These are phyloP conservation scores for Muraenolepis orangiensis DNA, from an alignment of 2,797 vertebrate genomes.

Conservation along the genomic window DNA sequence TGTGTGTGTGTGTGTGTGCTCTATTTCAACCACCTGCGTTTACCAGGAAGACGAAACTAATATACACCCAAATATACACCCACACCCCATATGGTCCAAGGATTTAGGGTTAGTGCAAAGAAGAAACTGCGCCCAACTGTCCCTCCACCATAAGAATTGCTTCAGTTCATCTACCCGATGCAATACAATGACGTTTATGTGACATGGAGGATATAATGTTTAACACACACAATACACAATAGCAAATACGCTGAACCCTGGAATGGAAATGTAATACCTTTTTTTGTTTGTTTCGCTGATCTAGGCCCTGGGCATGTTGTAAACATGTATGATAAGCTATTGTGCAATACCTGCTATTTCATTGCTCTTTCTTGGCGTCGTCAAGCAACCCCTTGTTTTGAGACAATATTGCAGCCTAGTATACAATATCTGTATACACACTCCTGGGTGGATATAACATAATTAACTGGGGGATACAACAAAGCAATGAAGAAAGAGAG, in stretches of 20 bases:
- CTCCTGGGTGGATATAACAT: neutral
- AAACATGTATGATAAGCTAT: neutral
- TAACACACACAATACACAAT: neutral
- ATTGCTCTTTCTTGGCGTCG: too few species aligned
- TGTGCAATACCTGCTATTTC: too few species aligned
- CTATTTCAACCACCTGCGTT: neutral
- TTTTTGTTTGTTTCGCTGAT: neutral
- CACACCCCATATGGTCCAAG: neutral
- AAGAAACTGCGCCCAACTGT: too few species aligned
- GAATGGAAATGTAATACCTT: neutral
- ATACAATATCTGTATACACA: too few species aligned
- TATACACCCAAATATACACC: constrained; percentile 12
- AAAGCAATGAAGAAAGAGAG: neutral
- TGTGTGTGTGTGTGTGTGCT: too few species aligned
- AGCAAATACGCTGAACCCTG: neutral
- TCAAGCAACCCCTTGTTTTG: too few species aligned
- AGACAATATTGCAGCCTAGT: too few species aligned
- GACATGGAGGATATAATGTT: neutral
- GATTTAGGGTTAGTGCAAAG: neutral
- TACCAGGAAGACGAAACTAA: too few species aligned
- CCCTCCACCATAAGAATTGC: neutral
- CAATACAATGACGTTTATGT: neutral
- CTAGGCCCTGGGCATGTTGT: neutral
- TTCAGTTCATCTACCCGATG: neutral
- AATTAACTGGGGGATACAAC: neutral